A percentile compares a stretch with the other conserved stretches of the same genome.
Evolutionary conservation across 2,888 invertebrate species (phyloP).

Genomic region (Drosophila macrothrix): DNA sequence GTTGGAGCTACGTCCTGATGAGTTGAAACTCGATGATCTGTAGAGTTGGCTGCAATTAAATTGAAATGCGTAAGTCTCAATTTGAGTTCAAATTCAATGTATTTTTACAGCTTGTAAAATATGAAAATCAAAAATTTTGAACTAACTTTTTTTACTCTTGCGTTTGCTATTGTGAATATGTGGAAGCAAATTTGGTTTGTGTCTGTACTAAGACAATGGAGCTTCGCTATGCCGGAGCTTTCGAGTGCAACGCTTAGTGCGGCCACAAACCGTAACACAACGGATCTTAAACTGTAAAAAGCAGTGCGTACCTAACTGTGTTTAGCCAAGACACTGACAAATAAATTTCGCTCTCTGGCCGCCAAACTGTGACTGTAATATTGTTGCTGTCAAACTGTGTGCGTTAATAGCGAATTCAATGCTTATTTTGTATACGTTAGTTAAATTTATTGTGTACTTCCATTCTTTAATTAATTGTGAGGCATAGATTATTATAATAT

Average conservation of each 20-base stretch:
- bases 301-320: slow-evolving; percentile 34
- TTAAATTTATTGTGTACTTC: neutral
- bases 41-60: slow-evolving; percentile 90
- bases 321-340: slow-evolving; percentile 46
- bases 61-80: slow-evolving; percentile 30
- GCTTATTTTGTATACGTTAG: neutral
- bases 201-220: slow-evolving; percentile 12
- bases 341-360: slow-evolving; percentile 13
- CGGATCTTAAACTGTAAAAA: neutral
- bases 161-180: slow-evolving; percentile 19
- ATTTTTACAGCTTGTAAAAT: neutral
- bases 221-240: neutral
- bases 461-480: neutral
- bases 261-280: slow-evolving; percentile 13
- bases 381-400: slow-evolving; percentile 23
- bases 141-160: neutral
- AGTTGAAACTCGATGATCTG: slow-evolving; percentile 96
- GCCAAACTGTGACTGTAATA: slow-evolving; percentile 23
- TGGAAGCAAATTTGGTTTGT: neutral
- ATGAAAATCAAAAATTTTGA: neutral
- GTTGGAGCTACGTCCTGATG: slow-evolving; percentile 95
- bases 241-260: slow-evolving; percentile 1
- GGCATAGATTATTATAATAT: neutral
- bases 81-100: slow-evolving; percentile 11
- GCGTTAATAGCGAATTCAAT: slow-evolving; percentile 4